Conservation (phyloP, 2,113 vertebrate genomes). For the Tilapia sparmanii region DNA sequence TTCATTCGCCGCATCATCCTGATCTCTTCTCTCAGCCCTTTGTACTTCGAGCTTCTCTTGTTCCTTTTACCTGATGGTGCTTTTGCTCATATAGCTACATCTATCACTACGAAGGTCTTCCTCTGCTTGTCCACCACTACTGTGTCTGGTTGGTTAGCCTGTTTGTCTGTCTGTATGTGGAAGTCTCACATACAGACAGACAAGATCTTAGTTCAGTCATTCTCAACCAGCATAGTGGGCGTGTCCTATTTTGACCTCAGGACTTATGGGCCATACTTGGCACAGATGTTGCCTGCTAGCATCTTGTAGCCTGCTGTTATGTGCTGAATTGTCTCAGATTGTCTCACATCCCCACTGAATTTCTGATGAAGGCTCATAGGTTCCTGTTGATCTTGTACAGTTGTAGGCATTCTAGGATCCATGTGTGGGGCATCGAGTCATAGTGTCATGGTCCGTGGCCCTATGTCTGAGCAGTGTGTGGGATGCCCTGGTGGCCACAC, state of each 20-base stretch:
- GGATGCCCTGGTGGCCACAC: neutral
- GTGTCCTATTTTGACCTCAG: neutral
- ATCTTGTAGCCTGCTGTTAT: neutral
- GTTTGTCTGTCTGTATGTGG: neutral
- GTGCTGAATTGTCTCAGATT: neutral
- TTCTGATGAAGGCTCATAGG: neutral
- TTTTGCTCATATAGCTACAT: neutral
- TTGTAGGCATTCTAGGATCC: neutral
- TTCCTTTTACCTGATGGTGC: neutral
- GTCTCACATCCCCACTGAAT: accelerated
- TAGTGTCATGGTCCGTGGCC: neutral
- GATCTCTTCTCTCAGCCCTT: neutral
- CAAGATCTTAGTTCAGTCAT: neutral
- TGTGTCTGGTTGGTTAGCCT: neutral
- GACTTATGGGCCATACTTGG: neutral
- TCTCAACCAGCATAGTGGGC: neutral
- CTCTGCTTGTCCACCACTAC: neutral
- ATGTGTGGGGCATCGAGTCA: neutral
- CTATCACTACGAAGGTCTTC: neutral
- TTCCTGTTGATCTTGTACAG: neutral
- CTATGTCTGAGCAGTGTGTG: neutral
- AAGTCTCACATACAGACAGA: accelerated
- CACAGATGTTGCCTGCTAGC: neutral
- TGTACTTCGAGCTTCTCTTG: neutral
- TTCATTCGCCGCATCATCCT: neutral